Conservation (phyloP, 2,797 vertebrate genomes). For the Sciurus carolinensis region DNA sequence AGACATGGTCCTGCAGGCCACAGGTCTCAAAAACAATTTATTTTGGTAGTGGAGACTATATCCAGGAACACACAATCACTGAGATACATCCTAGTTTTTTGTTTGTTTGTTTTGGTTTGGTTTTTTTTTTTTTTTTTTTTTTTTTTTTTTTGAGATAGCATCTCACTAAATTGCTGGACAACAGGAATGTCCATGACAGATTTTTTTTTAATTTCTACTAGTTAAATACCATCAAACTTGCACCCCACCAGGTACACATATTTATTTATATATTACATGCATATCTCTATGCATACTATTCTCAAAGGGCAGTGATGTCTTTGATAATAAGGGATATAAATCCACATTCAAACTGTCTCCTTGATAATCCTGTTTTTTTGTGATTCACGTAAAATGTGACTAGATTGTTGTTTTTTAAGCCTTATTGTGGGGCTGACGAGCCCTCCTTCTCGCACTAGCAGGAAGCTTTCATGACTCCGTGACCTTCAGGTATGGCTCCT, state of each 20-base stretch:
- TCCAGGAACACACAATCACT: too few species aligned
- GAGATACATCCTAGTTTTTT: too few species aligned
- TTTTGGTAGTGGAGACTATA: too few species aligned
- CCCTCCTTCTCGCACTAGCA: neutral
- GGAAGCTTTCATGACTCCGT: neutral
- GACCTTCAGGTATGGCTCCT: neutral
- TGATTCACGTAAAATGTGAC: neutral
- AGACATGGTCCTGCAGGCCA: neutral
- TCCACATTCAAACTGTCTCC: neutral
- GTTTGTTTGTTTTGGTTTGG: too few species aligned
- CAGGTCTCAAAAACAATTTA: neutral
- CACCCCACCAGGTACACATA: neutral
- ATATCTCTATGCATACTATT: neutral
- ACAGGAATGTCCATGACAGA: too few species aligned
- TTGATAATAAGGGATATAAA: neutral
- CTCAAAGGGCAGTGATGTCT: neutral
- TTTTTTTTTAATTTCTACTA: neutral
- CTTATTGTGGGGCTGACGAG: neutral
- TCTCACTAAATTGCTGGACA: too few species aligned
- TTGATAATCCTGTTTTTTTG: constrained; percentile 8
- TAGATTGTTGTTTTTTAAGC: neutral
- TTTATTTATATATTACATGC: neutral
- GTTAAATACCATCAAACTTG: neutral
- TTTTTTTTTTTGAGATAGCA: too few species aligned
- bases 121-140: too few species aligned